Conservation (phyloP, 2,797 vertebrate genomes). For the Girardinus metallicus region DNA sequence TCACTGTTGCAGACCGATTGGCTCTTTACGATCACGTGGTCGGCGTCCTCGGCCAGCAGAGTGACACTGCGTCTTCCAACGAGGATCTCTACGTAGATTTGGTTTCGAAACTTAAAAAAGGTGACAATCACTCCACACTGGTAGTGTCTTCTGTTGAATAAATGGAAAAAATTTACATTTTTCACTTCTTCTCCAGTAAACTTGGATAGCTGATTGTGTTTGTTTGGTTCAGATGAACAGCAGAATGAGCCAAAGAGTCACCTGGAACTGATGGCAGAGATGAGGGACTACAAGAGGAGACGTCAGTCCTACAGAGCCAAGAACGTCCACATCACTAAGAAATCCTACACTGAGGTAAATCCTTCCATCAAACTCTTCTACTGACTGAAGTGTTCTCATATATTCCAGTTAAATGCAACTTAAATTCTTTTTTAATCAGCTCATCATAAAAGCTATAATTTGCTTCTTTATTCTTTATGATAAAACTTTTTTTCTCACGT, state of each 20-base stretch:
- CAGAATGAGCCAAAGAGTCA: slow-evolving; percentile 94
- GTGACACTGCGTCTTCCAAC: slow-evolving; percentile 75
- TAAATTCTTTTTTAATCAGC: background rate
- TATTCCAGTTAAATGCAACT: background rate
- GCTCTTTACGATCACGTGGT: slow-evolving; percentile 91
- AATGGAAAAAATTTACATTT: background rate
- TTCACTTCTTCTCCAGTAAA: background rate
- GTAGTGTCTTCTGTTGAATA: background rate
- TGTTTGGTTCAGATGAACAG: slow-evolving; percentile 80
- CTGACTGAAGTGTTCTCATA: background rate
- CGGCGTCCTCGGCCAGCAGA: slow-evolving; percentile 80
- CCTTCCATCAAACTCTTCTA: background rate
- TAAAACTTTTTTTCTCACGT: background rate
- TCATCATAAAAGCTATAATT: background rate
- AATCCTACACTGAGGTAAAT: slow-evolving; percentile 94
- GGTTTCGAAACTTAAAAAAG: slow-evolving; percentile 93
- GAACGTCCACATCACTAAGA: slow-evolving; percentile 98
- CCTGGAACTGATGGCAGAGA: slow-evolving; percentile 96
- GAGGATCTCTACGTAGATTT: slow-evolving; percentile 96
- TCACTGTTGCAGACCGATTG: slow-evolving; percentile 91
- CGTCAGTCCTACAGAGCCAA: slow-evolving; percentile 97
- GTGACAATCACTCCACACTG: slow-evolving; percentile 60
- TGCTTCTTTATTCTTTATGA: background rate
- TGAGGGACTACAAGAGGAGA: slow-evolving; percentile 97
- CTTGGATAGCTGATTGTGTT: background rate